These are phyloP conservation scores for Coturnix japonica DNA, from an alignment of 2,113 vertebrate genomes.

Conservation along the genomic window DNA sequence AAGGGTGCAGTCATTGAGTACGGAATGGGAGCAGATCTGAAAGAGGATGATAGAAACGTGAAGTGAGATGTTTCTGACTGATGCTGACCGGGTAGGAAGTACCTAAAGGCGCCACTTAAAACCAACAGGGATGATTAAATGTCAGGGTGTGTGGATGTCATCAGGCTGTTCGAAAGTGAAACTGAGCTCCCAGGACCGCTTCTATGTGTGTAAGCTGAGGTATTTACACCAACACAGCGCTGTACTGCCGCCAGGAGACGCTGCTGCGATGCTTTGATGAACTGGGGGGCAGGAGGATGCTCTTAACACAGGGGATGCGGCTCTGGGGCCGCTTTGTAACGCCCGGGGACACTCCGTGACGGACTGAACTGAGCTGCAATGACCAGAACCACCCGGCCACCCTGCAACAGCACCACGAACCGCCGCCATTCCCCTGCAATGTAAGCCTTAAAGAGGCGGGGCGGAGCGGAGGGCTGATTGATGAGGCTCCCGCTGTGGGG, in stretches of 20 bases:
- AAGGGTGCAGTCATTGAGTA: fast-evolving
- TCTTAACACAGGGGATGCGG: too few species aligned
- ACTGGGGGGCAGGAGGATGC: too few species aligned
- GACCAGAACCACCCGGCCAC: too few species aligned
- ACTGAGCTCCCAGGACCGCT: not conserved
- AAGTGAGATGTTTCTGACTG: not conserved
- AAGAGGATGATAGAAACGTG: conserved; percentile 9
- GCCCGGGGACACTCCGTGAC: too few species aligned
- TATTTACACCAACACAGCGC: not conserved
- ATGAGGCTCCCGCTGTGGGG: fast-evolving
- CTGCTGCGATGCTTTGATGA: too few species aligned
- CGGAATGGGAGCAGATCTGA: not conserved
- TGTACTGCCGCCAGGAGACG: too few species aligned
- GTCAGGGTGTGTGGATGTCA: not conserved
- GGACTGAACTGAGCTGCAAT: too few species aligned
- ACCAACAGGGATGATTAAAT: not conserved
- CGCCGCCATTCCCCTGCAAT: too few species aligned
- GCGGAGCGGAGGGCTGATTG: not conserved
- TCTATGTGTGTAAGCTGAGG: not conserved
- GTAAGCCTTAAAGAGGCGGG: too few species aligned
- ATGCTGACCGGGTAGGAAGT: not conserved
- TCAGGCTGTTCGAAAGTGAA: not conserved
- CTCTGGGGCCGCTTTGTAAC: too few species aligned
- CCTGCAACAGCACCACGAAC: too few species aligned
- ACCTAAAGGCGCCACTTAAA: fast-evolving